These are phyloP conservation scores for Baronia brevicornis DNA, from an alignment of 2,888 invertebrate genomes.

Conservation along the genomic window DNA sequence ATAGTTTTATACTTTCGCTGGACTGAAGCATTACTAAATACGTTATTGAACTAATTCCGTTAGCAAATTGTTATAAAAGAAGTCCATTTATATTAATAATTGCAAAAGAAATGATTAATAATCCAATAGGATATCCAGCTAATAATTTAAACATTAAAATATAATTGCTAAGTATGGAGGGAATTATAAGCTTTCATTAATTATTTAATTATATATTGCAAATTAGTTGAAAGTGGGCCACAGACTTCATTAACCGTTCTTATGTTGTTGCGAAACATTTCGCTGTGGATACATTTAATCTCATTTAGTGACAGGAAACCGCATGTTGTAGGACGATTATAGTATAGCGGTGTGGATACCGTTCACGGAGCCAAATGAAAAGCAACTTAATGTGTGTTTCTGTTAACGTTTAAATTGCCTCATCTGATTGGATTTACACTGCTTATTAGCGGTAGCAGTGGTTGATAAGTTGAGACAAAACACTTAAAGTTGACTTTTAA, in stretches of 20 bases:
- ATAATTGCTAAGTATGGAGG: no score
- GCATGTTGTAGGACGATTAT: constrained; percentile 35
- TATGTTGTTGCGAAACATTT: constrained; percentile 53
- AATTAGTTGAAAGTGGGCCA: constrained; percentile 23
- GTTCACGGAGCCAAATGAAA: constrained; percentile 10
- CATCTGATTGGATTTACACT: constrained; percentile 14
- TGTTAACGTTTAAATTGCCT: constrained; percentile 20
- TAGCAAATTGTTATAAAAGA: no score
- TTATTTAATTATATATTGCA: constrained; percentile 15
- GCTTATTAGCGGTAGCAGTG: constrained; percentile 17
- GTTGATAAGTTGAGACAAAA: constrained; percentile 31
- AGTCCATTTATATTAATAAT: no score
- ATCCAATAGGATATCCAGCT: no score
- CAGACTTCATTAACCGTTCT: constrained; percentile 45
- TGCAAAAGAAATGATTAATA: no score
- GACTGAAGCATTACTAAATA: no score
- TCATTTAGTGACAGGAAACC: constrained; percentile 64
- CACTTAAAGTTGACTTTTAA: constrained; percentile 29
- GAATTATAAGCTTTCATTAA: constrained; percentile 14
- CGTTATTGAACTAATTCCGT: no score
- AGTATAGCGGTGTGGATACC: constrained; percentile 31
- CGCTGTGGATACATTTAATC: constrained; percentile 46
- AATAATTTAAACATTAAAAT: no score
- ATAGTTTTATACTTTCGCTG: no score
- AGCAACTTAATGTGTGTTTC: constrained; percentile 17